These are phyloP conservation scores for Amaurobius ferox DNA, from an alignment of 2,888 invertebrate species.

Conservation along the genomic window DNA sequence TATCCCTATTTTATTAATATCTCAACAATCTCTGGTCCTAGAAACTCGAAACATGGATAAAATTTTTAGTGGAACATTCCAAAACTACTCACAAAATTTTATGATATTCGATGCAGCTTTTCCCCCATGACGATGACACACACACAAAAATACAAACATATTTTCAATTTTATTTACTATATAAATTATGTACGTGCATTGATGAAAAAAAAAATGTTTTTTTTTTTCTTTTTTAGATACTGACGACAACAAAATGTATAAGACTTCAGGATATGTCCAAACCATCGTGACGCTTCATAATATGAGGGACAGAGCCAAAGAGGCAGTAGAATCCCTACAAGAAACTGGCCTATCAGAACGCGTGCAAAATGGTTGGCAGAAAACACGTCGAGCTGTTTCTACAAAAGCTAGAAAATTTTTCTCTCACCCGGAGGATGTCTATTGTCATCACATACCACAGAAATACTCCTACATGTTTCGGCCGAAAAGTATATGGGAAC, in stretches of 20 bases:
- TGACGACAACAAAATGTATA: slow-evolving; percentile 59
- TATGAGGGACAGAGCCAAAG: slow-evolving; percentile 47
- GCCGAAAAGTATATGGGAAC: slow-evolving; percentile 80
- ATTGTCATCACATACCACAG: slow-evolving; percentile 28
- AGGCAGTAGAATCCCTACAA: slow-evolving; percentile 34
- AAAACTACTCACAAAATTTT: no score
- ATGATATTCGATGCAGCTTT: no score
- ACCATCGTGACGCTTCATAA: slow-evolving; percentile 54
- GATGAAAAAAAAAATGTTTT: no score
- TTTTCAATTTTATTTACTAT: no score
- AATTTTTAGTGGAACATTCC: no score
- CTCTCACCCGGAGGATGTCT: slow-evolving; percentile 24
- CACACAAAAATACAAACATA: no score
- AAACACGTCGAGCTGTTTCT: slow-evolving; percentile 29
- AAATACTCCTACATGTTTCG: slow-evolving; percentile 58
- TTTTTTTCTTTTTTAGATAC: no score
- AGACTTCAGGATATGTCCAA: slow-evolving; percentile 35
- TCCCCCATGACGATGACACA: no score
- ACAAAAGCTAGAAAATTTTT: slow-evolving; percentile 26
- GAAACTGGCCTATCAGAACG: slow-evolving; percentile 40
- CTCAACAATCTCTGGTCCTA: no score
- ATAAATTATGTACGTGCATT: no score
- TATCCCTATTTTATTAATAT: no score
- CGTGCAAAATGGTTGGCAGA: slow-evolving; percentile 38
- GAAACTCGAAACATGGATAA: no score